phyloP scores from a whole-genome alignment of 2,113 vertebrate genomes.

The Elephas maximus region DNA sequence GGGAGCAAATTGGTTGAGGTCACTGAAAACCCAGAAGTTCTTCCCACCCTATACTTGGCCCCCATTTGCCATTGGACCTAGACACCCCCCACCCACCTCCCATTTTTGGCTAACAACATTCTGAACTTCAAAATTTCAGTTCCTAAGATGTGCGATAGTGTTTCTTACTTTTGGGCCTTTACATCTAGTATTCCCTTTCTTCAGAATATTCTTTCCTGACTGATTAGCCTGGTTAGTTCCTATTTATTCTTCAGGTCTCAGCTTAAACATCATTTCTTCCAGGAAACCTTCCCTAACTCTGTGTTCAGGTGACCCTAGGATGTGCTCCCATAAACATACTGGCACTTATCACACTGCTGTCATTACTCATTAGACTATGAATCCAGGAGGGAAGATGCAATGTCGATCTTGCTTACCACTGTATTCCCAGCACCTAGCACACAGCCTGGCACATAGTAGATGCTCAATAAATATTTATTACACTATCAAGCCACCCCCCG shows the following conservation, averaged over 20 bases:
- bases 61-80: neutral
- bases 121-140: neutral
- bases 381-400: neutral
- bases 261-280: neutral
- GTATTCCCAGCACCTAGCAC: neutral
- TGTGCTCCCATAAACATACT: neutral
- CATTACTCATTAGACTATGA: neutral
- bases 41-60: neutral
- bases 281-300: neutral
- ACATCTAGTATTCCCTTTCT: neutral
- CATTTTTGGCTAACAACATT: constrained; percentile 11
- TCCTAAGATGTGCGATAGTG: neutral
- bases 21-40: neutral
- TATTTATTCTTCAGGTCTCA: constrained; percentile 7
- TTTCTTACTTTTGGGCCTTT: neutral
- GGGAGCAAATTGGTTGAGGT: neutral
- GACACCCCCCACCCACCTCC: neutral
- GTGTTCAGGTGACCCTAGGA: neutral
- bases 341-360: neutral
- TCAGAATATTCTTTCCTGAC: constrained; percentile 3
- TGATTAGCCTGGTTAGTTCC: neutral
- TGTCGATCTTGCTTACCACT: neutral
- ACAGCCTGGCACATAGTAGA: neutral
- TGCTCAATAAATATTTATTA: neutral
- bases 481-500: neutral